Evolutionary conservation across 1,140 invertebrate species (phyloP), one percentile per base, ranked within the genome.

Genomic region (Leptinotarsa undecemlineata): DNA sequence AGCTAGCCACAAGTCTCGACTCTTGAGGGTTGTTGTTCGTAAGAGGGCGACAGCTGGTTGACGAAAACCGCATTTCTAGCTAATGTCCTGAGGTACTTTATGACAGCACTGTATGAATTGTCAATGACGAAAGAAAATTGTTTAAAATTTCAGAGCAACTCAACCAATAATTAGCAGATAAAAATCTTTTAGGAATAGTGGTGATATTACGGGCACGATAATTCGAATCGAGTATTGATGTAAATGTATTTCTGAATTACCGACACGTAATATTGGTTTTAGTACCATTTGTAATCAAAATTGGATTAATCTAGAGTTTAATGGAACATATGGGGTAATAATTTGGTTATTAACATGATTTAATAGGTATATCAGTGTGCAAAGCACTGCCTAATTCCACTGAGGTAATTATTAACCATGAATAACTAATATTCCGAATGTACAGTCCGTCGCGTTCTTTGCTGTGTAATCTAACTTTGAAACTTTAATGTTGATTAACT

Each of bases 301-400:
- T 57, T 17, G 3, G 51, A n/a, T 57, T 57, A 57, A 57, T 57
- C 51, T n/a, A 13, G 51, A 19, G n/a, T 57, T 57, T 57, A 57
- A 57, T 57, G 51, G 51, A 57, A 57, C 17, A 57, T 57, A n/a
- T 57, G 15, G 17, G 17, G 51, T 8, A 57, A 57, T 57, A 57
- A 57, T 57, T 57, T 15, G 51, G 51, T 57, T 57, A 57, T 17
- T 57, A 57, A 17, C 51, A 57, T 57, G 51, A 57, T 57, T 57
- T 15, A 57, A 15, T 17, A 57, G 51, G 15, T 57, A 57, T 2
- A 57, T 57, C 1, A 15, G 51, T 57, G 51, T 19, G 51, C 51
- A 57, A 57, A 57, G 51, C 13, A 57, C 51, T 57, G 17, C n/a
- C 51, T 57, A 57, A 57, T 57, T n/a, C n/a, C 51, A 57, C 51